phyloP scores from a whole-genome alignment of 1,140 invertebrate genomes.

The Heliconius hewitsoni region DNA sequence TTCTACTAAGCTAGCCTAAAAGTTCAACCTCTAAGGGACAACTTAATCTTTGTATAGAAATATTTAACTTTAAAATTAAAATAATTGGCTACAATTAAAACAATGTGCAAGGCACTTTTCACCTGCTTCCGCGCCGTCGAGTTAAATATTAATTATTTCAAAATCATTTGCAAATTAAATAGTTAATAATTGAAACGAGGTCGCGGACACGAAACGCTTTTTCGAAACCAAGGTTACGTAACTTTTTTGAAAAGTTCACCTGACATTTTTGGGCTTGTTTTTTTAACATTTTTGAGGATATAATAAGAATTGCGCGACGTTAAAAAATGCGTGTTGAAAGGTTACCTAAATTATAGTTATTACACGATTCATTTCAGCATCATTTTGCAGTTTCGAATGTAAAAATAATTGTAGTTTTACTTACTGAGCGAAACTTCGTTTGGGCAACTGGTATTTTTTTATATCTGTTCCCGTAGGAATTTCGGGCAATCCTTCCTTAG shows the following conservation, averaged over 20 bases:
- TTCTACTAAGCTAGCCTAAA: no score
- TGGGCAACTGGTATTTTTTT: no score
- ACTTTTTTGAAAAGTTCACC: slow-evolving; percentile 22
- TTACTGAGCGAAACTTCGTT: not conserved
- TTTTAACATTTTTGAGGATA: slow-evolving; percentile 20
- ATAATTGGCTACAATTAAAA: not conserved
- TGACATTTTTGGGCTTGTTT: slow-evolving; percentile 19
- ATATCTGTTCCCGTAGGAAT: no score
- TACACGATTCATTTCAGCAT: not conserved
- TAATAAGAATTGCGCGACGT: slow-evolving; percentile 3
- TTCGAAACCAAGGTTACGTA: slow-evolving; percentile 21
- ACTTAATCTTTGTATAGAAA: no score
- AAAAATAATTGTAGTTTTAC: not conserved
- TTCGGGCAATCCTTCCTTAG: no score
- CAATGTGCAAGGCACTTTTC: not conserved
- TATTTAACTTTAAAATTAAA: not conserved
- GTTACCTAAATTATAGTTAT: slow-evolving; percentile 1
- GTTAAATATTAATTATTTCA: not conserved
- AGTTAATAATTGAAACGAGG: slow-evolving; percentile 13
- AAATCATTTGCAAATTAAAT: slow-evolving; percentile 10
- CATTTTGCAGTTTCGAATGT: not conserved
- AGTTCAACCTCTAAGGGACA: no score
- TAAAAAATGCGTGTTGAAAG: slow-evolving; percentile 7
- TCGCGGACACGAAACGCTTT: not conserved
- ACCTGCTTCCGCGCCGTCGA: not conserved